These are phyloP conservation scores for Pediacus dermestoides DNA, from an alignment of 2,888 invertebrate genomes.

Conservation along the genomic window DNA sequence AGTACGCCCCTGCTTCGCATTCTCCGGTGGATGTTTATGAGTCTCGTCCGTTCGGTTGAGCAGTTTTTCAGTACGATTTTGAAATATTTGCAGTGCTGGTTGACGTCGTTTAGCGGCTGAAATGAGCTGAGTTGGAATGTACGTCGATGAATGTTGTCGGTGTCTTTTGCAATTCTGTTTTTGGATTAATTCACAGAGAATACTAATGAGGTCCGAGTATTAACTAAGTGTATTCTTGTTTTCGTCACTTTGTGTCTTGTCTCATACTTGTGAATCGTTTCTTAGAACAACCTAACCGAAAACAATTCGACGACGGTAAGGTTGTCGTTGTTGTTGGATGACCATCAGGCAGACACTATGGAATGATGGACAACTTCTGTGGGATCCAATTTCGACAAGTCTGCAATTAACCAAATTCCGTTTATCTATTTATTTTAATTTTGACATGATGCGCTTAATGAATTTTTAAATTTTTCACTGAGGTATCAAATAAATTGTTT, in stretches of 20 bases:
- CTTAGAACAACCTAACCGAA: constrained; percentile 14
- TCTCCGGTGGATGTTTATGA: constrained; percentile 45
- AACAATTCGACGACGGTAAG: constrained; percentile 5
- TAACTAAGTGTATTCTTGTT: constrained; percentile 48
- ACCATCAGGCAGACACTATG: constrained; percentile 28
- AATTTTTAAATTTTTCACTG: too few species aligned
- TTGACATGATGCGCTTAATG: too few species aligned
- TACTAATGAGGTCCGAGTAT: constrained; percentile 49
- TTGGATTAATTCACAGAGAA: constrained; percentile 50
- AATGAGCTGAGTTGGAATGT: constrained; percentile 46
- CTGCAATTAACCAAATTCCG: constrained; percentile 31
- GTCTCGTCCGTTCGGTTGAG: constrained; percentile 42
- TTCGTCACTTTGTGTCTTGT: constrained; percentile 41
- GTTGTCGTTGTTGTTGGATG: constrained; percentile 10
- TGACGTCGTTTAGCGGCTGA: constrained; percentile 48
- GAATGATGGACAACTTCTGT: constrained; percentile 27
- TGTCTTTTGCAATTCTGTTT: constrained; percentile 48
- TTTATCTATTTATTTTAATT: constrained; percentile 23
- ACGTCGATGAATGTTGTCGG: constrained; percentile 44
- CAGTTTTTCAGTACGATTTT: constrained; percentile 48
- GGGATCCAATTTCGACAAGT: constrained; percentile 21
- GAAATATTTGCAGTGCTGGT: constrained; percentile 48
- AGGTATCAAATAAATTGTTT: too few species aligned
- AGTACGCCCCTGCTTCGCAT: constrained; percentile 32
- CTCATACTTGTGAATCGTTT: constrained; percentile 17